Conservation (phyloP, 1,140 invertebrate genomes). For the Nebria ingens region DNA sequence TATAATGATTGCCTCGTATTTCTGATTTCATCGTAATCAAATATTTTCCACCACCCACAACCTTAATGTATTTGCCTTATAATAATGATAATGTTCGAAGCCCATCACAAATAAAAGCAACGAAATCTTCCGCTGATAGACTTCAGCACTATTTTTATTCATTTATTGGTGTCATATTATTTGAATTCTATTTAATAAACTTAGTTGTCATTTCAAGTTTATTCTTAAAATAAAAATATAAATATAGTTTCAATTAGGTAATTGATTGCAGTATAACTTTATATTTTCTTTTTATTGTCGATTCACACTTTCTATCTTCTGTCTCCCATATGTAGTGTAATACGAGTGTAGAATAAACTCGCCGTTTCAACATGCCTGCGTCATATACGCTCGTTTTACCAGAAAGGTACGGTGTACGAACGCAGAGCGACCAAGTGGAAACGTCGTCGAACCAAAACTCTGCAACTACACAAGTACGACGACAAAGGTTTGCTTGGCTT, state of each 20-base stretch:
- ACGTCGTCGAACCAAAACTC: background rate
- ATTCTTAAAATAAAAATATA: too few relatives aligned
- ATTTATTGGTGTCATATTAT: background rate
- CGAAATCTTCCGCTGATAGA: background rate
- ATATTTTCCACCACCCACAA: background rate
- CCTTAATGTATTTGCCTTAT: background rate
- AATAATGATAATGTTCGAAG: background rate
- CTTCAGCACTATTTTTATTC: background rate
- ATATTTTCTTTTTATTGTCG: too few relatives aligned
- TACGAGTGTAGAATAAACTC: background rate
- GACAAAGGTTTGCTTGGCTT: background rate
- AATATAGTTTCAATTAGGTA: too few relatives aligned
- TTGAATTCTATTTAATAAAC: too few relatives aligned
- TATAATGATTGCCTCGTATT: constrained; percentile 6
- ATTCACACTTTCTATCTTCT: too few relatives aligned
- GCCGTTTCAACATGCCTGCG: background rate
- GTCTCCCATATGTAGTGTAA: background rate
- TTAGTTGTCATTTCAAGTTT: too few relatives aligned
- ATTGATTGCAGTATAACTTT: too few relatives aligned
- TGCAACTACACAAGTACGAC: background rate
- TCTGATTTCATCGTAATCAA: constrained; percentile 8
- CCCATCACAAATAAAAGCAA: background rate
- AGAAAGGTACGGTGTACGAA: too few relatives aligned
- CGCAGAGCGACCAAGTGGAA: too few relatives aligned
- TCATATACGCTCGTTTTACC: background rate